These are phyloP conservation scores for Sitophilus oryzae DNA, from an alignment of 1,140 invertebrate genomes.

Conservation along the genomic window DNA sequence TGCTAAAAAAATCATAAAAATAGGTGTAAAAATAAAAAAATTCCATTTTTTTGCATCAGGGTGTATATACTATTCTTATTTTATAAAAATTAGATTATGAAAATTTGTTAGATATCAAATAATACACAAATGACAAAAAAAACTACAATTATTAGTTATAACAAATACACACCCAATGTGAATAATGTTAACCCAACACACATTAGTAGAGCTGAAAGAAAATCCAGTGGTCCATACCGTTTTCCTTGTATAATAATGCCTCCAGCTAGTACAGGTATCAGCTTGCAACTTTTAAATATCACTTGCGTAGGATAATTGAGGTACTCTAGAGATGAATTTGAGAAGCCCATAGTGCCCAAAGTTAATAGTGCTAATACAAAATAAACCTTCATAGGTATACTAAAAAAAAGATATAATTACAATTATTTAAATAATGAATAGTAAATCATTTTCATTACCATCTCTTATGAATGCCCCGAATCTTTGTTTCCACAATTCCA, in stretches of 20 bases:
- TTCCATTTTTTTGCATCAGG: too few species aligned
- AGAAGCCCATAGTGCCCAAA: constrained; percentile 92
- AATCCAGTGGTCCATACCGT: constrained; percentile 76
- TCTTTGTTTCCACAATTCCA: constrained; percentile 66
- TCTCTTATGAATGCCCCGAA: constrained; percentile 58
- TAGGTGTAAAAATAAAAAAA: not conserved
- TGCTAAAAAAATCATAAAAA: too few species aligned
- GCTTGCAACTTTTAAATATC: constrained; percentile 95
- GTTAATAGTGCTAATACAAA: constrained; percentile 77
- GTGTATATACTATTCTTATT: too few species aligned
- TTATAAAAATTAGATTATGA: too few species aligned
- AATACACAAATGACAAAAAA: not conserved
- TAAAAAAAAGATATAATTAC: constrained; percentile 47
- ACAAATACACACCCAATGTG: constrained; percentile 55
- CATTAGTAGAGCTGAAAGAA: constrained; percentile 79
- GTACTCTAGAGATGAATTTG: constrained; percentile 91
- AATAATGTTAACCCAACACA: constrained; percentile 88
- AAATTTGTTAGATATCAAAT: not conserved
- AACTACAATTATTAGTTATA: not conserved
- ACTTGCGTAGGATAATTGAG: constrained; percentile 92
- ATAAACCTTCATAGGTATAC: constrained; percentile 80
- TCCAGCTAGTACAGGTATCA: constrained; percentile 90
- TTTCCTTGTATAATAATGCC: constrained; percentile 90
- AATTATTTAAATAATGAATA: constrained; percentile 1
- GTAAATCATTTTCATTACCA: constrained; percentile 52